Evolutionary conservation across 1,140 invertebrate species (phyloP), one percentile per base, ranked within the genome.

Genomic region (Pemphigus obesinymphae): DNA sequence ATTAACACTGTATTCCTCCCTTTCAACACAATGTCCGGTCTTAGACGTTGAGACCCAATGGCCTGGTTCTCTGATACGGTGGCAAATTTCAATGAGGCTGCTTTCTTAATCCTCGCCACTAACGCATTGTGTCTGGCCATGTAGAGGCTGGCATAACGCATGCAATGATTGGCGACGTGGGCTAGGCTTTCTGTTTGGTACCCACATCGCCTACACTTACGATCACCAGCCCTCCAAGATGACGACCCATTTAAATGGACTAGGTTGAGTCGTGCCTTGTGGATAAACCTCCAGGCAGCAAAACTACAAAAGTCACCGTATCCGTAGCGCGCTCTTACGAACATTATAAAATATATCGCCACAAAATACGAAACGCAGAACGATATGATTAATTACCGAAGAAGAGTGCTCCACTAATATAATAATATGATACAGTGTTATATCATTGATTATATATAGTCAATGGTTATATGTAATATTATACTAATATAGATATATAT

Each of bases 241-340:
- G 48, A 11, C 0, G 66, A 40, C 0, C 84, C 85, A 45, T 84
- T 83, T 0, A 85, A 58, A 0, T 83, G 83, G 0, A 85, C 23
- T 0, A 84, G 10, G 58, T 84, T 82, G 0, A 85, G 81, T 13
- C 85, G 26, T 0, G 85, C 85, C 10, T 82, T 70, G 82, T 86
- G 85, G 20, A 85, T 82, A 83, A 86, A 85, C 3, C 84, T 72
- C 85, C 85, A 85, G 68, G 85, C 85, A 23, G 83, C 72, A 55
- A 85, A 86, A 0, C 83, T 45, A 23, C 75, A 83, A 50, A 72
- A 85, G 4, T 66, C 40, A 0, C 85, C 84, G 11, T 45, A n/a
- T n/a, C n/a, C n/a, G n/a, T n/a, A n/a, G n/a, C n/a, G n/a, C n/a
- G n/a, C n/a, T n/a, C n/a, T n/a, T n/a, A n/a, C n/a, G n/a, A n/a